These are phyloP conservation scores for Pogonocichla stellata DNA, from an alignment of 2,113 vertebrate genomes.

Conservation along the genomic window DNA sequence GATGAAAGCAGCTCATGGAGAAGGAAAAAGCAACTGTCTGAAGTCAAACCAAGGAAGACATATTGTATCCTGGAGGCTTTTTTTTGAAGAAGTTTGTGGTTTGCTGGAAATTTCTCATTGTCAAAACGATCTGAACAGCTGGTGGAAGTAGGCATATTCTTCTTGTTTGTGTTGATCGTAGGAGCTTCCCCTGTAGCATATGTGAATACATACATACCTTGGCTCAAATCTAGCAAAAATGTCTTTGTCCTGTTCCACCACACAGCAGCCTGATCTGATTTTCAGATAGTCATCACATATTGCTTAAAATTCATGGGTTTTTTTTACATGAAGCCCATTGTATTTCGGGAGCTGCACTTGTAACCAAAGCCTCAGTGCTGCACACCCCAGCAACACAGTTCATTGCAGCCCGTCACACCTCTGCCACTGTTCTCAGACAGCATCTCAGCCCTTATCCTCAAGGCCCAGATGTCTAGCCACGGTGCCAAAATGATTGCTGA, in stretches of 20 bases:
- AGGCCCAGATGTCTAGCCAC: neutral
- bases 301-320: neutral
- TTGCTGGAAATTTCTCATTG: neutral
- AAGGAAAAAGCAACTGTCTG: neutral
- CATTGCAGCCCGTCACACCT: neutral
- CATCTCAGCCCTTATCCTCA: neutral
- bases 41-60: neutral
- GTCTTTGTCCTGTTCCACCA: neutral
- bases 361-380: accelerated
- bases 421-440: neutral
- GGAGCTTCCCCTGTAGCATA: neutral
- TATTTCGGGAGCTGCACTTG: neutral
- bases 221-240: neutral
- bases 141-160: neutral
- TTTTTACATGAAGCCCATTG: neutral
- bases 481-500: neutral
- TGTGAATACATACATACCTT: neutral
- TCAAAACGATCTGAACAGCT: neutral
- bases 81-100: neutral
- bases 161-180: neutral
- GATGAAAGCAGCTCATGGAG: neutral
- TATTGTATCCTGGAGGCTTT: neutral
- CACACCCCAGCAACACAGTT: neutral
- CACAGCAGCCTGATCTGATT: neutral
- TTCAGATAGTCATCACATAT: neutral